A percentile compares a stretch with the other conserved stretches of the same genome.
phyloP scores from a whole-genome alignment of 2,113 vertebrate species.

The Vulpes vulpes region DNA sequence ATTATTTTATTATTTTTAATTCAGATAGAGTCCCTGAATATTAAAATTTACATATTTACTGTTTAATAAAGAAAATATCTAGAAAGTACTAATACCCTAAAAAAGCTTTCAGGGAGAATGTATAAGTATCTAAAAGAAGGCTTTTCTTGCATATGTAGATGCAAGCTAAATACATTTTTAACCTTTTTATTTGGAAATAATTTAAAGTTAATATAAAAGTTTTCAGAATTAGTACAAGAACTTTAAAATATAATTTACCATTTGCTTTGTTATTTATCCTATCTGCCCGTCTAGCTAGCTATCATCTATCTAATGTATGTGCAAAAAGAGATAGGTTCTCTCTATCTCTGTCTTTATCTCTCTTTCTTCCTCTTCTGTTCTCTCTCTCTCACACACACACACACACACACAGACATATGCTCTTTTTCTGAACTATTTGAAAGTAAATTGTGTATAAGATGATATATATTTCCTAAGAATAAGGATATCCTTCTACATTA shows the following conservation, averaged over 20 bases:
- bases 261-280: neutral
- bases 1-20: conserved; percentile 47
- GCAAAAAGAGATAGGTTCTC: neutral
- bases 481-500: neutral
- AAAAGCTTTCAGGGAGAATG: neutral
- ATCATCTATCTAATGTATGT: neutral
- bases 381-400: neutral
- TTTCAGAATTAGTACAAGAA: neutral
- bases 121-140: neutral
- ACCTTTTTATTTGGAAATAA: conserved; percentile 24
- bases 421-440: neutral
- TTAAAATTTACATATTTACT: conserved; percentile 18
- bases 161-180: neutral
- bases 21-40: neutral
- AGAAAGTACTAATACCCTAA: conserved; percentile 15
- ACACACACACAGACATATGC: neutral
- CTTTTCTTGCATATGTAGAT: neutral
- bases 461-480: conserved; percentile 27
- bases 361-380: neutral
- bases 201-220: conserved; percentile 14
- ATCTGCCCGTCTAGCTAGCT: neutral
- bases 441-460: neutral
- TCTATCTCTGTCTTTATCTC: neutral
- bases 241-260: neutral
- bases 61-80: neutral